Conservation (phyloP, 35 echinoderm and acorn worm species). For the Apostichopus californicus region DNA sequence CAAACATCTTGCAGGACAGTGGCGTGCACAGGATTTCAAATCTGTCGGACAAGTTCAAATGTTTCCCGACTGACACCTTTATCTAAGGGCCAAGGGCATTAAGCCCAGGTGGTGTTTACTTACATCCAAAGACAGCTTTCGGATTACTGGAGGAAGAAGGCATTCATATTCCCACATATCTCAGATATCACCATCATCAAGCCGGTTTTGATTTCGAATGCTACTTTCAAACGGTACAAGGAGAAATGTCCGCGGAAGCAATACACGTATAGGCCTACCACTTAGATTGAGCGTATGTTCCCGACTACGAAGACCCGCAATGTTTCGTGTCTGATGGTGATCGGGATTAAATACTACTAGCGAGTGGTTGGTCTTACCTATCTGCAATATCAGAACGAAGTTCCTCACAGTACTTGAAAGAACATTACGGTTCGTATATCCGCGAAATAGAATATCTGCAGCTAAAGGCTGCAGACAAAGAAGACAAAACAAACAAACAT, state of each 20-base stretch:
- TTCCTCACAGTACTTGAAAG: neutral
- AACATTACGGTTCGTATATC: neutral
- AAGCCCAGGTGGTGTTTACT: slow-evolving; percentile 21
- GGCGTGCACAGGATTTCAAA: too few species aligned
- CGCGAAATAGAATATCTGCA: too few species aligned
- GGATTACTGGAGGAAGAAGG: slow-evolving; percentile 14
- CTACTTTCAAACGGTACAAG: neutral
- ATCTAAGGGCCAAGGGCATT: too few species aligned
- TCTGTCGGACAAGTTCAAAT: too few species aligned
- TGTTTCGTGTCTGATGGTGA: slow-evolving; percentile 36
- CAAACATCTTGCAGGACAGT: too few species aligned
- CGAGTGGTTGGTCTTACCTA: neutral
- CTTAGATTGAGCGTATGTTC: slow-evolving; percentile 38
- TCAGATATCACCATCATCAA: neutral
- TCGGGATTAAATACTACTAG: neutral
- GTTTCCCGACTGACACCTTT: too few species aligned
- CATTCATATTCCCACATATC: neutral
- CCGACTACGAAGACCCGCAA: slow-evolving; percentile 9
- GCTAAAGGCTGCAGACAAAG: neutral
- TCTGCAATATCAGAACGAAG: neutral
- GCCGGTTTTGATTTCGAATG: slow-evolving; percentile 55
- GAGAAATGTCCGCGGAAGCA: neutral
- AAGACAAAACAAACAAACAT: neutral
- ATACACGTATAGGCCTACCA: slow-evolving; percentile 18
- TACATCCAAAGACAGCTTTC: slow-evolving; percentile 22